phyloP scores from a whole-genome alignment of 2,888 invertebrate species.

The Girardia tigrina region DNA sequence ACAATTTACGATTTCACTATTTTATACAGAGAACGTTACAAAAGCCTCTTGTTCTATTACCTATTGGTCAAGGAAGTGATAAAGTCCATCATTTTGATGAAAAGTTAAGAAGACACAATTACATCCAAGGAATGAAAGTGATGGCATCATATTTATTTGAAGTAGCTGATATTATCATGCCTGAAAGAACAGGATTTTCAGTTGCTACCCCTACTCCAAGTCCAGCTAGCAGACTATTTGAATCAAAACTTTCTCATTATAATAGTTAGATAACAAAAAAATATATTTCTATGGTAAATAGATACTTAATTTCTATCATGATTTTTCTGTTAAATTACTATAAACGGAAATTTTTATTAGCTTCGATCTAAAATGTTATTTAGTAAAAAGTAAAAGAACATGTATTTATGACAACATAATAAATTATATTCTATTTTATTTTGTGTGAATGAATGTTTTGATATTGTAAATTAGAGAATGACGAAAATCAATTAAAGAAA shows the following conservation, averaged over 20 bases:
- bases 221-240: background rate
- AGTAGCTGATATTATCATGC: constrained; percentile 37
- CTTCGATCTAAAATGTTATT: no score
- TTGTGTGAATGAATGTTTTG: no score
- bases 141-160: constrained; percentile 77
- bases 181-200: background rate
- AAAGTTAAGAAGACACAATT: constrained; percentile 78
- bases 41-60: constrained; percentile 56
- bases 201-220: constrained; percentile 3
- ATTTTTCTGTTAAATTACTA: no score
- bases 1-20: background rate
- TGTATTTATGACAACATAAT: no score
- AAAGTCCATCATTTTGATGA: constrained; percentile 98
- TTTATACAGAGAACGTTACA: background rate
- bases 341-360: no score
- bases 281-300: background rate
- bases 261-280: background rate
- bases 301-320: background rate
- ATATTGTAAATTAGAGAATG: no score
- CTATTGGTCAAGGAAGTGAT: constrained; percentile 85
- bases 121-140: constrained; percentile 80
- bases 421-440: no score
- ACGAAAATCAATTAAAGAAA: no score
- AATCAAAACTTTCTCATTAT: background rate
- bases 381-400: no score